phyloP scores from a whole-genome alignment of 2,113 vertebrate species.

The Varanus komodoensis region DNA sequence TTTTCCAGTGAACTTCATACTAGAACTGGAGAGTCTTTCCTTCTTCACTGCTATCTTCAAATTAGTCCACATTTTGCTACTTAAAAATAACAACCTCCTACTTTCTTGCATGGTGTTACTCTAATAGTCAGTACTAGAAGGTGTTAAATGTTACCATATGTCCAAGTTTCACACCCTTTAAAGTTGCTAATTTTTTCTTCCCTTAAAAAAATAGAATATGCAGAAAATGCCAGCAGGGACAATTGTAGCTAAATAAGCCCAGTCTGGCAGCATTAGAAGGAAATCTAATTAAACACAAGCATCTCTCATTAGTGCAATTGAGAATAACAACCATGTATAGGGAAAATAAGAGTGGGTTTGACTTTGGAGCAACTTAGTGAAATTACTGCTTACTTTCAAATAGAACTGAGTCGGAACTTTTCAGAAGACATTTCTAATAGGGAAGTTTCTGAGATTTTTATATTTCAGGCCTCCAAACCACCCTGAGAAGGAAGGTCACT shows the following conservation, averaged over 20 bases:
- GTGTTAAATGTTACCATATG: slow-evolving; percentile 31
- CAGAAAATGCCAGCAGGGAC: not conserved
- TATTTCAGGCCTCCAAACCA: not conserved
- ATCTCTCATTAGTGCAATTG: slow-evolving; percentile 16
- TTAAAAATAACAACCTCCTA: slow-evolving; percentile 24
- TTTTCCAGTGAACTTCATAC: slow-evolving; percentile 35
- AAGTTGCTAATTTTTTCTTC: slow-evolving; percentile 9
- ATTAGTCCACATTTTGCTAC: slow-evolving; percentile 27
- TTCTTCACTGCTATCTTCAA: slow-evolving; percentile 26
- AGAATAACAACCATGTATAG: not conserved
- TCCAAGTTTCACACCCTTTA: slow-evolving; percentile 21
- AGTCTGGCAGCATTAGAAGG: not conserved
- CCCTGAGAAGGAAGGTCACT: not conserved
- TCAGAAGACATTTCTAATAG: not conserved
- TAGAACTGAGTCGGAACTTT: not conserved
- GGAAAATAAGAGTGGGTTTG: not conserved
- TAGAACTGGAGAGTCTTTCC: slow-evolving; percentile 32
- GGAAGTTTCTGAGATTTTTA: not conserved
- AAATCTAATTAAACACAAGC: slow-evolving; percentile 18
- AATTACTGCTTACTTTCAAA: not conserved
- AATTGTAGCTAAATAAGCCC: slow-evolving; percentile 11
- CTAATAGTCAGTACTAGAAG: slow-evolving; percentile 6
- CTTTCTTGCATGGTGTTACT: not conserved
- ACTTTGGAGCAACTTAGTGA: not conserved
- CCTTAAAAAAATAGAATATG: not conserved